phyloP scores from a whole-genome alignment of 2,888 invertebrate genomes.

The Cryptus viduatorius region DNA sequence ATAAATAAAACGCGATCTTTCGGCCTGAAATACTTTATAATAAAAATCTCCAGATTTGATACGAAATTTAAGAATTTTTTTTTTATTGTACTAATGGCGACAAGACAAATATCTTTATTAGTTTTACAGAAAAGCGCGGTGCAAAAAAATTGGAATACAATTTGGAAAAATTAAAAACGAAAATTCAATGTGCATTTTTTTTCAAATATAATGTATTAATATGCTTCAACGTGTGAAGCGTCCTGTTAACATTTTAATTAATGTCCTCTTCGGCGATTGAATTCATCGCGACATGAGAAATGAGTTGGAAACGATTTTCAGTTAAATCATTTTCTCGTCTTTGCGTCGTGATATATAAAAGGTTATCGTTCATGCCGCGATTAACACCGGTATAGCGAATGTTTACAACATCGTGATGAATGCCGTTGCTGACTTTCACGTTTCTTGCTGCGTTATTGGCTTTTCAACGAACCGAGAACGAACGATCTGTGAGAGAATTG shows the following conservation, averaged over 20 bases:
- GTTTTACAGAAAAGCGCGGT: neutral
- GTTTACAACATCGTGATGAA: slow-evolving; percentile 61
- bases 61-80: neutral
- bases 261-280: no score
- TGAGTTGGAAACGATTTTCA: no score
- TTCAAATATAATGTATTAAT: no score
- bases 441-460: slow-evolving; percentile 65
- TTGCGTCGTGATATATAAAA: no score
- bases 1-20: neutral
- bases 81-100: neutral
- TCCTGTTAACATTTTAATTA: no score
- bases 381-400: slow-evolving; percentile 34
- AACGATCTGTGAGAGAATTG: slow-evolving; percentile 7
- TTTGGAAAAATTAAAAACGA: no score
- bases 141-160: neutral
- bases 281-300: no score
- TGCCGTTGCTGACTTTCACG: slow-evolving; percentile 39
- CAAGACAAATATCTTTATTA: neutral
- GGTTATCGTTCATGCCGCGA: slow-evolving; percentile 15
- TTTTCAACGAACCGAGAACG: slow-evolving; percentile 49
- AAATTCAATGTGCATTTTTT: no score
- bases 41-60: neutral
- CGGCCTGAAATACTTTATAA: neutral
- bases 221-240: no score
- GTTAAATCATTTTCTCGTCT: no score